Evolutionary conservation across 2,797 vertebrate genomes (phyloP).

Genomic region (Meriones psammophilus): DNA sequence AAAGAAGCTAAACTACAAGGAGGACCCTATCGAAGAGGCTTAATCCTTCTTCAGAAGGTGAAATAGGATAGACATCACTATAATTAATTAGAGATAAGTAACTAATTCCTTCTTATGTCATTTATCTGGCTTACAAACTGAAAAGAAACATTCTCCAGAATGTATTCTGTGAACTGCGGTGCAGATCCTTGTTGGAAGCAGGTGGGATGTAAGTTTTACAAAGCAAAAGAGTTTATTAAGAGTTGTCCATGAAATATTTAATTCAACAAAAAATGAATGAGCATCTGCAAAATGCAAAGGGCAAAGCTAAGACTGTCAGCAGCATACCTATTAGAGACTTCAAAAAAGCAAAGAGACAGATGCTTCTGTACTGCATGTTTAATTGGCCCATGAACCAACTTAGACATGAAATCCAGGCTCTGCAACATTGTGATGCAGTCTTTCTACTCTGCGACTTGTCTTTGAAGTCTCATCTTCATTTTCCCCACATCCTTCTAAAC

Average conservation of each 20-base stretch:
- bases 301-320: slow-evolving; percentile 9
- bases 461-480: background rate
- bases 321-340: slow-evolving; percentile 1
- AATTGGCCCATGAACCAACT: background rate
- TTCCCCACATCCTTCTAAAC: background rate
- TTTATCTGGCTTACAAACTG: background rate
- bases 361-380: background rate
- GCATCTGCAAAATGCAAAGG: slow-evolving; percentile 8
- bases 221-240: slow-evolving; percentile 21
- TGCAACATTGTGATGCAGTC: background rate
- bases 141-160: background rate
- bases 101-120: background rate
- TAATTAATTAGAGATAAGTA: background rate
- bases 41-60: too few relatives aligned
- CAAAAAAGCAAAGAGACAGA: background rate
- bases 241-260: slow-evolving; percentile 36
- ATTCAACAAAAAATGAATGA: slow-evolving; percentile 21
- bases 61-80: background rate
- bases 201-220: background rate
- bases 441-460: accelerated
- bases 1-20: too few relatives aligned
- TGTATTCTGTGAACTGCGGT: background rate
- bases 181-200: background rate
- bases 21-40: too few relatives aligned
- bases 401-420: background rate